phyloP scores from a whole-genome alignment of 1,140 invertebrate genomes.

The Drosophila kohkoa region DNA sequence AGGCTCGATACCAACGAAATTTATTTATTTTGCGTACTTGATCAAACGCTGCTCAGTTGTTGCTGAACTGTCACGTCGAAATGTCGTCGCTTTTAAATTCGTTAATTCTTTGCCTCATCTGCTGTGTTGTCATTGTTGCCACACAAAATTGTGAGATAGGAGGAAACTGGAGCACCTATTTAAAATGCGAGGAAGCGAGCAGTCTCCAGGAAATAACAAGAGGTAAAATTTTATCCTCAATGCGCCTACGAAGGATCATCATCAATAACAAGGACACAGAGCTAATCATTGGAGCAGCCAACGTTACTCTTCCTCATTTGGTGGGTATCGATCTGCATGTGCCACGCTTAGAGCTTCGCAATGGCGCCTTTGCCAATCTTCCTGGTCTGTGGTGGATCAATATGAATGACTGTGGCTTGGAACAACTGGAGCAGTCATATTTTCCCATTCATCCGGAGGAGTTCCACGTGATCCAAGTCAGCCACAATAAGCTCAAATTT shows the following conservation, averaged over 20 bases:
- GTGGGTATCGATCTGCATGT: conserved; percentile 48
- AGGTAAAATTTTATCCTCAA: conserved; percentile 35
- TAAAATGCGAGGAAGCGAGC: conserved; percentile 53
- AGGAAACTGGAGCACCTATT: conserved; percentile 52
- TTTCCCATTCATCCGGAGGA: no score
- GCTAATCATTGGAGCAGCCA: conserved; percentile 38
- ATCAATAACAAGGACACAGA: conserved; percentile 49
- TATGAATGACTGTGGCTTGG: conserved; percentile 54
- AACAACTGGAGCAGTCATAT: conserved; percentile 28
- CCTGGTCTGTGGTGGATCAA: conserved; percentile 59
- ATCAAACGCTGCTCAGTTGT: conserved; percentile 46
- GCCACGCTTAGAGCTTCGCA: conserved; percentile 41
- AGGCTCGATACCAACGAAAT: no score
- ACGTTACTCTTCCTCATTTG: conserved; percentile 29
- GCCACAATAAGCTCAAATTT: conserved; percentile 60
- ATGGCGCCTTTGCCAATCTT: conserved; percentile 56
- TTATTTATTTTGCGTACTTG: conserved; percentile 23
- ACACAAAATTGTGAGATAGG: conserved; percentile 45
- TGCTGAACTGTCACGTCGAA: conserved; percentile 40
- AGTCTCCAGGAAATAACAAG: conserved; percentile 55
- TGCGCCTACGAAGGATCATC: conserved; percentile 1
- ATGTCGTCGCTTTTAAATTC: conserved; percentile 49
- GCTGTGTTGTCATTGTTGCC: not conserved
- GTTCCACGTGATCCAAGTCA: conserved; percentile 63
- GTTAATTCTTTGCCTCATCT: conserved; percentile 37